Evolutionary conservation across 2,797 vertebrate genomes (phyloP).

Genomic region (Coregonus suidteri): DNA sequence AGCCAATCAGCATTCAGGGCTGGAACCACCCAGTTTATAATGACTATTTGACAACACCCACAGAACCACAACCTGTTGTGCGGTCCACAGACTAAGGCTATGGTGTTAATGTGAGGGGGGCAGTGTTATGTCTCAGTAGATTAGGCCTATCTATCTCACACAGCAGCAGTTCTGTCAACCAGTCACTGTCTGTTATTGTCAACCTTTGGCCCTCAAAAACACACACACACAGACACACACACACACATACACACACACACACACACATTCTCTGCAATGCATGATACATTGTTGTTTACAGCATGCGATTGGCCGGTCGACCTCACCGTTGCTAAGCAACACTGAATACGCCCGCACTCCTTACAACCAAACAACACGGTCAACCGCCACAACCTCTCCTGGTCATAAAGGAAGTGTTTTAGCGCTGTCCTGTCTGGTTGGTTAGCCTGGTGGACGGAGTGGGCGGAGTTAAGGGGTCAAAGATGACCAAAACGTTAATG

Average conservation of each 20-base stretch:
- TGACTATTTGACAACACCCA: too few species aligned
- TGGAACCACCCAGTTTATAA: too few species aligned
- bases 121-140: background rate
- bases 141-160: background rate
- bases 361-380: background rate
- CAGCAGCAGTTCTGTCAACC: background rate
- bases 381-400: constrained; percentile 12
- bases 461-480: constrained; percentile 32
- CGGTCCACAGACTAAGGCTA: too few species aligned
- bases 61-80: too few species aligned
- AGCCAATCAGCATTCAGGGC: too few species aligned
- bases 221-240: background rate
- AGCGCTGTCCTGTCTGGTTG: constrained; percentile 1
- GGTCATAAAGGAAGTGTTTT: constrained; percentile 54
- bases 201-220: background rate
- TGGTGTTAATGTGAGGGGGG: background rate
- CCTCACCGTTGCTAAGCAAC: constrained; percentile 29
- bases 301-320: background rate
- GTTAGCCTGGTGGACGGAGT: background rate
- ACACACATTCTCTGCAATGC: background rate
- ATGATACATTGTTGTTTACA: background rate
- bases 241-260: background rate
- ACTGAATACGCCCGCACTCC: background rate
- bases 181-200: background rate
- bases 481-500: constrained; percentile 36